phyloP scores from a whole-genome alignment of 2,888 invertebrate genomes.

The Aproaerema taeniolella region DNA sequence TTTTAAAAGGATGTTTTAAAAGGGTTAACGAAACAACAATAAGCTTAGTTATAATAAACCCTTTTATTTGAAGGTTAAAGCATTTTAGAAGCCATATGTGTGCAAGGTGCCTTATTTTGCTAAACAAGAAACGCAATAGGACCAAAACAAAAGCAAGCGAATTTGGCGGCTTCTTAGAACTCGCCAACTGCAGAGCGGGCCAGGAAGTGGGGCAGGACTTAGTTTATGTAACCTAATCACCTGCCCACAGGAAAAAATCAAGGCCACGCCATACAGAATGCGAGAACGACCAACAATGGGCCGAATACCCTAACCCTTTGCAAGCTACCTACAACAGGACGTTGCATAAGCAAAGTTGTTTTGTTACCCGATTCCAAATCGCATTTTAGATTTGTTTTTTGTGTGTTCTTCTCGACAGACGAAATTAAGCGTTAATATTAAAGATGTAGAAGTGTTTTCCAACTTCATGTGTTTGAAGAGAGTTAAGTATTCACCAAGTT shows the following conservation, averaged over 20 bases:
- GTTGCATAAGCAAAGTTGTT: conserved; percentile 75
- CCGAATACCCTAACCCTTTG: conserved; percentile 57
- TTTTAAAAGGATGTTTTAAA: too few species aligned
- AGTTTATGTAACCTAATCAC: conserved; percentile 78
- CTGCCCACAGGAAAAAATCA: conserved; percentile 72
- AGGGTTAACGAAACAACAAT: too few species aligned
- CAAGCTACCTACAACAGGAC: conserved; percentile 61
- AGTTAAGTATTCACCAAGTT: conserved; percentile 31
- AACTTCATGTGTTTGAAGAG: conserved; percentile 11
- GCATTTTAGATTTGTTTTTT: conserved; percentile 73
- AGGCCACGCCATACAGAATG: conserved; percentile 60
- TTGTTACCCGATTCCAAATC: conserved; percentile 62
- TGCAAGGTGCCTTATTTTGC: conserved; percentile 37
- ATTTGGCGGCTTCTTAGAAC: conserved; percentile 69
- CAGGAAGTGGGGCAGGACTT: conserved; percentile 72
- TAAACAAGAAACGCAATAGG: conserved; percentile 53
- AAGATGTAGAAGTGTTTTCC: conserved; percentile 21
- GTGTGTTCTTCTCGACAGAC: conserved; percentile 39
- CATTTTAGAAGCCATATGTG: too few species aligned
- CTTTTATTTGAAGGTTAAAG: too few species aligned
- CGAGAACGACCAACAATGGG: conserved; percentile 38
- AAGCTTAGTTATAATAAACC: too few species aligned
- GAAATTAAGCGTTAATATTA: conserved; percentile 45
- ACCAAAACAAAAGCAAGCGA: conserved; percentile 60
- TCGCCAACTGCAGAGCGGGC: conserved; percentile 69